Evolutionary conservation across 2,888 invertebrate genomes (phyloP).

Genomic region (Drosophila hamatofila): DNA sequence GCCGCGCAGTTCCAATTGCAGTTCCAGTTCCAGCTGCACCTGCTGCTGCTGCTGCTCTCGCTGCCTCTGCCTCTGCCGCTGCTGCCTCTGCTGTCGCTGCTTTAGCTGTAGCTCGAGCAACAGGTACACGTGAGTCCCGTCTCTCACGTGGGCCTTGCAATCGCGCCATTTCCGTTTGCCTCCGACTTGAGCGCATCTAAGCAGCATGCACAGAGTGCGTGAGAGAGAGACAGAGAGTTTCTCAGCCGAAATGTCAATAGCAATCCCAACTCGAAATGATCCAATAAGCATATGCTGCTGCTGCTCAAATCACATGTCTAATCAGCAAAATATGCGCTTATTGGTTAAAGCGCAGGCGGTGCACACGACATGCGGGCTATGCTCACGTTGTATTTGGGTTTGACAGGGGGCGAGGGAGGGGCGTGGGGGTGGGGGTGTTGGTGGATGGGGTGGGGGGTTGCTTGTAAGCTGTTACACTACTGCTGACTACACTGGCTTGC

Average conservation of each 20-base stretch:
- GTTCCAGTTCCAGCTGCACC: background rate
- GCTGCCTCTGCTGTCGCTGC: background rate
- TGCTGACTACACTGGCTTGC: conserved; percentile 1
- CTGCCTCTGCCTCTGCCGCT: too few species aligned
- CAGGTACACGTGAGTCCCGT: conserved; percentile 50
- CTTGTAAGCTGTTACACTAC: conserved; percentile 19
- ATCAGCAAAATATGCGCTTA: conserved; percentile 23
- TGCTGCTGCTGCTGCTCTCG: background rate
- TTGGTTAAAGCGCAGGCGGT: conserved; percentile 13
- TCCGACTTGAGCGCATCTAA: background rate
- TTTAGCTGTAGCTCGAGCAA: background rate
- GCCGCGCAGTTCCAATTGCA: background rate
- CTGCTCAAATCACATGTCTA: conserved; percentile 12
- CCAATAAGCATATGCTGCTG: background rate
- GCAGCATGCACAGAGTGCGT: too few species aligned
- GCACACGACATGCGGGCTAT: conserved; percentile 2
- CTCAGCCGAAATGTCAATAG: background rate
- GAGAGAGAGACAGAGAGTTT: background rate
- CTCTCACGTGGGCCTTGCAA: conserved; percentile 37
- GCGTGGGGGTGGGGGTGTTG: too few species aligned
- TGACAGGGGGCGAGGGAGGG: too few species aligned
- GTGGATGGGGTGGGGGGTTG: background rate
- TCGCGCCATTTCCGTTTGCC: conserved; percentile 16
- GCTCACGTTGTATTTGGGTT: conserved; percentile 26
- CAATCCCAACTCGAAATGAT: background rate